phyloP scores from a whole-genome alignment of 2,113 vertebrate species.

The Herpailurus yagouaroundi region DNA sequence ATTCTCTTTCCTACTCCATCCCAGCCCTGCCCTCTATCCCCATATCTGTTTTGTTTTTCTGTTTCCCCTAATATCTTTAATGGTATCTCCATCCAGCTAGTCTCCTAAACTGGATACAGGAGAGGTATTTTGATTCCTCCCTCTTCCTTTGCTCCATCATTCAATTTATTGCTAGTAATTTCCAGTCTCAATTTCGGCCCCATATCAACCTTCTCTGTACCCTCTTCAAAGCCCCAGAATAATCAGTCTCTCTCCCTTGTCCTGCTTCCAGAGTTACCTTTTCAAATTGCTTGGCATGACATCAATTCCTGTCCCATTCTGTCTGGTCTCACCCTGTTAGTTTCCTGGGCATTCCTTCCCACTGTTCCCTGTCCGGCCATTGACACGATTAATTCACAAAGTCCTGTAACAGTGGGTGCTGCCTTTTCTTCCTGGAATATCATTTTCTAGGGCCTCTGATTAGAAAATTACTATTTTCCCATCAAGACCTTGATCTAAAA shows the following conservation, averaged over 20 bases:
- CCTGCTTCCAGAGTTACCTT: background rate
- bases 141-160: background rate
- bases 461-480: background rate
- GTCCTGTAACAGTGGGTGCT: background rate
- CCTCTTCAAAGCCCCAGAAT: background rate
- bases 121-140: conserved; percentile 28
- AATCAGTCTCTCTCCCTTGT: background rate
- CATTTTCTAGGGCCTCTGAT: background rate
- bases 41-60: background rate
- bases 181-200: background rate
- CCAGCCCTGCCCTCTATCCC: background rate
- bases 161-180: background rate
- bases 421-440: conserved; percentile 11
- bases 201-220: background rate
- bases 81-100: background rate
- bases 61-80: background rate
- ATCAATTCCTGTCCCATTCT: background rate
- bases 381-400: background rate
- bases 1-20: background rate
- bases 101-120: background rate
- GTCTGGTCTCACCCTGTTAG: background rate
- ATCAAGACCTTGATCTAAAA: conserved; percentile 21
- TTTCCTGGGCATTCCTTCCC: background rate
- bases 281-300: background rate
- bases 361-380: background rate